Evolutionary conservation across 2,113 vertebrate species (phyloP).

Genomic region (Gadus macrocephalus): DNA sequence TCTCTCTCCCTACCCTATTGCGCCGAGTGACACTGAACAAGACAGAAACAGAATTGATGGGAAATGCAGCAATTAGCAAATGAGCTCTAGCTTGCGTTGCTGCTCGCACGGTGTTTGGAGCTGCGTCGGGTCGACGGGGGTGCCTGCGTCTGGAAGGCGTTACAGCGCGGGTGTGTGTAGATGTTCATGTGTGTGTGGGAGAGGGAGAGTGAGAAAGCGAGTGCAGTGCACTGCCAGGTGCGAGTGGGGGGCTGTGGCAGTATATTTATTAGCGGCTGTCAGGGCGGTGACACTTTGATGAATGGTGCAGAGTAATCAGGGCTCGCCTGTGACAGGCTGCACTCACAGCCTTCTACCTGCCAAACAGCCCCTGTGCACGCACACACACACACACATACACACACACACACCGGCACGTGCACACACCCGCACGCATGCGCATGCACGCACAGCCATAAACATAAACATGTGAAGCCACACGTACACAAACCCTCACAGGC

Average conservation of each 20-base stretch:
- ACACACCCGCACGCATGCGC: conserved; percentile 13
- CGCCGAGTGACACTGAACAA: conserved; percentile 85
- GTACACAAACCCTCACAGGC: conserved; percentile 9
- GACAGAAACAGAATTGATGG: conserved; percentile 94
- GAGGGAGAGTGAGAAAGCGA: conserved; percentile 54
- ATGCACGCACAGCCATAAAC: too few species aligned
- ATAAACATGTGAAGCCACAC: background rate
- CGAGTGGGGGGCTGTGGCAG: conserved; percentile 89
- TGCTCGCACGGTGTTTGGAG: conserved; percentile 62
- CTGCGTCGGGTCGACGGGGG: conserved; percentile 49
- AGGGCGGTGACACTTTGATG: conserved; percentile 99
- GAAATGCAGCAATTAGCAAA: conserved; percentile 99
- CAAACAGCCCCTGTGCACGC: conserved; percentile 81
- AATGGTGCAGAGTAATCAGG: conserved; percentile 99
- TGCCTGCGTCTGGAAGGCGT: conserved; percentile 30
- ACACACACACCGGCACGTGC: conserved; percentile 36
- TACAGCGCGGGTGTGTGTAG: conserved; percentile 22
- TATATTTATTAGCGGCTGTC: conserved; percentile 99
- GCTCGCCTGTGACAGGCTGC: conserved; percentile 88
- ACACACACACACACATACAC: conserved; percentile 30
- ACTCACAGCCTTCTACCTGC: conserved; percentile 91
- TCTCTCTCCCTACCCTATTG: conserved; percentile 49
- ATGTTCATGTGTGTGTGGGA: conserved; percentile 30
- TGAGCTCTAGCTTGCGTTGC: conserved; percentile 91
- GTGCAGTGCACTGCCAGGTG: conserved; percentile 86